A percentile compares a stretch with the other conserved stretches of the same genome.
Evolutionary conservation across 2,797 vertebrate species (phyloP).

Genomic region (Oceanodroma leucorhoa): DNA sequence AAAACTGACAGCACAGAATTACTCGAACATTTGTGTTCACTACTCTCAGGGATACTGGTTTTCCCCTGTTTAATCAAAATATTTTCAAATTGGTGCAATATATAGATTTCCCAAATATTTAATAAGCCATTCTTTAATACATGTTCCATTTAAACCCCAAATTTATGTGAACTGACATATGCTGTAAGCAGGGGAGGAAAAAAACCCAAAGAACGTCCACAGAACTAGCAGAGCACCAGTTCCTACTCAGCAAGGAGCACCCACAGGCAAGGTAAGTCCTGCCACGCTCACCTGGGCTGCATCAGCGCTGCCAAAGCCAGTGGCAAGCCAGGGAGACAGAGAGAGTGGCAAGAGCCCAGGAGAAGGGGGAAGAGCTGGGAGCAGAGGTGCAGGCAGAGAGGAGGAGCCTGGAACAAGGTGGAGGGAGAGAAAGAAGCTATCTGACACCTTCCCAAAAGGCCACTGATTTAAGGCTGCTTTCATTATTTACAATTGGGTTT

Average conservation of each 20-base stretch:
- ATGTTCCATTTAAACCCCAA: neutral
- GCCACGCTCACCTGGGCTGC: neutral
- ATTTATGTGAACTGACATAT: neutral
- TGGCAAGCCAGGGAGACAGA: accelerated
- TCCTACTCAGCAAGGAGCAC: neutral
- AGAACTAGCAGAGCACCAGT: neutral
- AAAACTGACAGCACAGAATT: slow-evolving; percentile 5
- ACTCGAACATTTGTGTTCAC: neutral
- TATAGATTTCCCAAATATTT: neutral
- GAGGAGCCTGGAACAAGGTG: neutral
- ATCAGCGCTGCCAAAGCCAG: neutral
- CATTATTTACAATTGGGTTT: neutral
- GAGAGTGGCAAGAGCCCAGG: neutral
- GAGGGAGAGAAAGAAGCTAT: neutral
- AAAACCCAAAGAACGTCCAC: neutral
- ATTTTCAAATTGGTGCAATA: neutral
- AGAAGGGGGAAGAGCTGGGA: neutral
- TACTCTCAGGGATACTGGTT: neutral
- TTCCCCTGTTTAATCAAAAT: neutral
- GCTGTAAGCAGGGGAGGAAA: neutral
- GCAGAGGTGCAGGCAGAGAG: neutral
- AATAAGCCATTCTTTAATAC: neutral
- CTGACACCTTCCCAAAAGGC: neutral
- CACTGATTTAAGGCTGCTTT: neutral
- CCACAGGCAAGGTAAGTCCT: neutral